Conservation (phyloP, 2,113 vertebrate genomes). For the Oxygymnocypris stewartii region DNA sequence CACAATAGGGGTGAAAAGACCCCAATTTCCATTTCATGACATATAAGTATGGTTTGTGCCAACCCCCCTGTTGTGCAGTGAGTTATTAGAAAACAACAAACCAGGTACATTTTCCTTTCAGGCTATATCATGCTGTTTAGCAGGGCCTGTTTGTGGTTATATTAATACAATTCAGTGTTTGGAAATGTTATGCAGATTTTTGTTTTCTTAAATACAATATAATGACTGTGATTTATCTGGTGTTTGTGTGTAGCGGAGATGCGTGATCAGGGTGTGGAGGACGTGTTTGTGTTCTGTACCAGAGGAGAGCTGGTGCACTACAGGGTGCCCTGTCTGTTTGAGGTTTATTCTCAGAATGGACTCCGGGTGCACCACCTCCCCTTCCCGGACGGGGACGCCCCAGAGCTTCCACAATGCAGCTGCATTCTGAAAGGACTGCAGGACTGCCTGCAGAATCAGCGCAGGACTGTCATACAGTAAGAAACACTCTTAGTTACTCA, state of each 20-base stretch:
- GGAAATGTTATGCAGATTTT: not conserved
- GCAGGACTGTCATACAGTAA: slow-evolving; percentile 86
- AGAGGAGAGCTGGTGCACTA: slow-evolving; percentile 85
- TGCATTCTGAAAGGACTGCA: slow-evolving; percentile 81
- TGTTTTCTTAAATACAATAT: not conserved
- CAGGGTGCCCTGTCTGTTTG: slow-evolving; percentile 83
- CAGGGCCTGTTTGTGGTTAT: not conserved
- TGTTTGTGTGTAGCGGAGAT: slow-evolving; percentile 79
- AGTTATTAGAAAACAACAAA: not conserved
- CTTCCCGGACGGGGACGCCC: slow-evolving; percentile 79
- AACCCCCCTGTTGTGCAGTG: not conserved
- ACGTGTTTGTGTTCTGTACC: slow-evolving; percentile 90
- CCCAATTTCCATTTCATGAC: not conserved
- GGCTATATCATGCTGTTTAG: not conserved
- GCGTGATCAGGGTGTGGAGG: slow-evolving; percentile 80
- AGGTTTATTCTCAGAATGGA: slow-evolving; percentile 76
- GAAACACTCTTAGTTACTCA: slow-evolving; percentile 55
- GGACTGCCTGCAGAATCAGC: slow-evolving; percentile 76
- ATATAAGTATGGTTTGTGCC: not conserved
- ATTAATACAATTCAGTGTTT: not conserved
- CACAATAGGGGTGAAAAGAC: not conserved
- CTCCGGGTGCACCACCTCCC: slow-evolving; percentile 83
- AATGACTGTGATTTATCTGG: not conserved
- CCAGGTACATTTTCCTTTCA: not conserved
- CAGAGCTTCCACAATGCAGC: slow-evolving; percentile 80